phyloP scores from a whole-genome alignment of 2,888 invertebrate genomes.

The Beris morrisii region DNA sequence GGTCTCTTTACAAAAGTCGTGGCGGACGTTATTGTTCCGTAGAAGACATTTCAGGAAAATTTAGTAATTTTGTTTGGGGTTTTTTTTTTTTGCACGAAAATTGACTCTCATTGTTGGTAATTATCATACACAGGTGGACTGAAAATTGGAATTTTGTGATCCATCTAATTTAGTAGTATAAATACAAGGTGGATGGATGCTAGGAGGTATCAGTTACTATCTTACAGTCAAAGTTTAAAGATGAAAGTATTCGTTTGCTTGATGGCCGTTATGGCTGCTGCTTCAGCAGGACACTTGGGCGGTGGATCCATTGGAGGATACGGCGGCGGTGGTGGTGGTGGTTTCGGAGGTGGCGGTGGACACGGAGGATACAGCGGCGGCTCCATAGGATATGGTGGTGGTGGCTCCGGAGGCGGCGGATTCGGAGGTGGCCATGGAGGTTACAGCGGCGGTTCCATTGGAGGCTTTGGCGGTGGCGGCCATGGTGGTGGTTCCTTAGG shows the following conservation, averaged over 20 bases:
- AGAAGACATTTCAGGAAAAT: slow-evolving; percentile 20
- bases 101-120: slow-evolving; percentile 5
- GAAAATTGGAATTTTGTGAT: slow-evolving; percentile 8
- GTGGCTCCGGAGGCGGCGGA: slow-evolving; percentile 13
- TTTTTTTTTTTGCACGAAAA: neutral
- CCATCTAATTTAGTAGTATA: slow-evolving; percentile 20
- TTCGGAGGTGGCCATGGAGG: slow-evolving; percentile 7
- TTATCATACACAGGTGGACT: slow-evolving; percentile 9
- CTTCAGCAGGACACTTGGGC: slow-evolving; percentile 29
- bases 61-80: slow-evolving; percentile 3
- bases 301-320: slow-evolving; percentile 23
- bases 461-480: slow-evolving; percentile 23
- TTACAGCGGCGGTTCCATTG: slow-evolving; percentile 6
- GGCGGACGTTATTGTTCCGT: slow-evolving; percentile 29
- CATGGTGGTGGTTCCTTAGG: slow-evolving; percentile 1
- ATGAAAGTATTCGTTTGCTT: slow-evolving; percentile 34
- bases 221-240: slow-evolving; percentile 15
- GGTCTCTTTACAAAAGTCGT: slow-evolving; percentile 11
- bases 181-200: slow-evolving; percentile 9
- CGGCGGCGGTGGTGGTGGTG: slow-evolving; percentile 20
- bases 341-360: slow-evolving; percentile 9
- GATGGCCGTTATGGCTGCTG: slow-evolving; percentile 29
- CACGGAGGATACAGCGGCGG: slow-evolving; percentile 10
- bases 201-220: slow-evolving; percentile 25
- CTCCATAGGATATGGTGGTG: slow-evolving; percentile 12